Evolutionary conservation across 2,113 vertebrate species (phyloP), one percentile per base, ranked within the genome.

Genomic region (Pavo muticus): DNA sequence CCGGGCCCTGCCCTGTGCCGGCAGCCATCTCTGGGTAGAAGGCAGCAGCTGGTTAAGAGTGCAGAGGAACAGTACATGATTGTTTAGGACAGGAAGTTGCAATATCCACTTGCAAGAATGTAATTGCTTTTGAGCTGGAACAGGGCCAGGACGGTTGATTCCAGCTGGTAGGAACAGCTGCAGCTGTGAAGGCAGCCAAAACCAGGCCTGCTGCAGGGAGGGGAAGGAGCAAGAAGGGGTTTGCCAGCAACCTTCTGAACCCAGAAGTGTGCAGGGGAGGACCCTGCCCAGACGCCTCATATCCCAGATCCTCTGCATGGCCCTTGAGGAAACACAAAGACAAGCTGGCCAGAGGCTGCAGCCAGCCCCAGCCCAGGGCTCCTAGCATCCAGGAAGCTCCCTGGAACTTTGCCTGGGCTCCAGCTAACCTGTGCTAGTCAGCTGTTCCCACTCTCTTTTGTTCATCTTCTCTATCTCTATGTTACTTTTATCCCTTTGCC

Each of bases 41-140:
- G 80, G 77, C 91, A 93, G 95, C 94, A 97, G 94, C 94, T 95
- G 94, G 96, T 92, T 95, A 92, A 91, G n/a, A 87, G 89, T 52
- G 84, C 2, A 2, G 89, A 95, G 63, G 59, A 96, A 96, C 91
- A 97, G 95, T 94, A 93, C 89, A 73, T 65, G 89, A 97, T 95
- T 96, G 96, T 97, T 96, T 96, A 93, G 96, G 92, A 96, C 94
- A 93, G 95, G 96, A 97, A 96, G 95, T 95, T 96, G 95, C 92
- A 96, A 96, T 96, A 96, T 97, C 95, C 94, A 95, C 92, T 97
- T 97, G 96, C 94, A 96, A 93, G 81, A 97, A 95, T 96, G 94
- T 95, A 97, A 96, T 96, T 93, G 92, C 95, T 93, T 93, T 96
- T 78, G 74, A 47, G 77, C 76, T 95, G 96, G 96, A 96, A 84